These are phyloP conservation scores for Octodonta nipae DNA, from an alignment of 2,888 invertebrate genomes.

Conservation along the genomic window DNA sequence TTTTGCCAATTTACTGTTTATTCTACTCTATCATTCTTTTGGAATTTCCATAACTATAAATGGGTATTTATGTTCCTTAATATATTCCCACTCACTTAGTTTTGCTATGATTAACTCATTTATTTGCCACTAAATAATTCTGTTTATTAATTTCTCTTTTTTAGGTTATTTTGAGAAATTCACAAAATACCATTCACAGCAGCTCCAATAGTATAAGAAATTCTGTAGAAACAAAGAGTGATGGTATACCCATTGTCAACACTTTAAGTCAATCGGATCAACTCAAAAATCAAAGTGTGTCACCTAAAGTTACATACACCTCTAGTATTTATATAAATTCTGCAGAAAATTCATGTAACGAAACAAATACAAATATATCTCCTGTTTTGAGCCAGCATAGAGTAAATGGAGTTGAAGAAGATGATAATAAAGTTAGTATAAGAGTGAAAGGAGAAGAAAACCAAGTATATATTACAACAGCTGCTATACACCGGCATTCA, in stretches of 20 bases:
- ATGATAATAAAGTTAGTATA: constrained; percentile 20
- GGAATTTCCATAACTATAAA: too few relatives aligned
- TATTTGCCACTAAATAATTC: too few relatives aligned
- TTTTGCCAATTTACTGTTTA: too few relatives aligned
- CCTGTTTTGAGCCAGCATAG: constrained; percentile 25
- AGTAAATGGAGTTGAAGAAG: constrained; percentile 23
- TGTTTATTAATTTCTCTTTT: constrained; percentile 17
- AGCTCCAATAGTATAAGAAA: constrained; percentile 20
- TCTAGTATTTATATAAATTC: constrained; percentile 35
- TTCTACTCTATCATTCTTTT: too few relatives aligned
- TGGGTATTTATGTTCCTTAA: too few relatives aligned
- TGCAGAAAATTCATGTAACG: constrained; percentile 25
- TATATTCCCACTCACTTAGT: too few relatives aligned
- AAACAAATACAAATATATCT: constrained; percentile 13
- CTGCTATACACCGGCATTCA: constrained; percentile 30
- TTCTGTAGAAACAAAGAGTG: constrained; percentile 14
- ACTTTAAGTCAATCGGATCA: constrained; percentile 8
- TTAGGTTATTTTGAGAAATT: constrained; percentile 22
- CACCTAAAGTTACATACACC: too few relatives aligned
- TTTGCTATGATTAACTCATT: too few relatives aligned
- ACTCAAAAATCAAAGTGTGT: constrained; percentile 17
- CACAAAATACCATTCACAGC: constrained; percentile 27
- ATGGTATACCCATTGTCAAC: constrained; percentile 5
- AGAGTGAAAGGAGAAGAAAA: constrained; percentile 17
- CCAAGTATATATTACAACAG: constrained; percentile 28